Evolutionary conservation across 2,888 invertebrate species (phyloP).

Genomic region (Helleia helle): DNA sequence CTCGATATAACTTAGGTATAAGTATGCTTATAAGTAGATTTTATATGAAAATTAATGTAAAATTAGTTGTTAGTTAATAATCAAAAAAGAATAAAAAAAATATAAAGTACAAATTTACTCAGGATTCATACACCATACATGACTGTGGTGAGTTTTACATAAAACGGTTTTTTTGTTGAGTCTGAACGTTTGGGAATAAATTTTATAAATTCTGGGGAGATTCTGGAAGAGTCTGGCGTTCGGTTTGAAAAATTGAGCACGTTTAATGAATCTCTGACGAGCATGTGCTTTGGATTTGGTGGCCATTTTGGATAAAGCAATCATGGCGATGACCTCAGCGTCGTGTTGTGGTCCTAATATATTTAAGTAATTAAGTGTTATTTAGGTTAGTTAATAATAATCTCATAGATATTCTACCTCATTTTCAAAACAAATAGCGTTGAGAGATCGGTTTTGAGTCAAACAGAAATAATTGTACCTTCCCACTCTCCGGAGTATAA

Average conservation of each 20-base stretch:
- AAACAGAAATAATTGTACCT: slow-evolving; percentile 66
- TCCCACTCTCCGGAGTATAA: slow-evolving; percentile 71
- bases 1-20: slow-evolving; percentile 64
- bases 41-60: slow-evolving; percentile 65
- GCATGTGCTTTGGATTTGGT: slow-evolving; percentile 51
- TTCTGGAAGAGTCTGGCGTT: slow-evolving; percentile 25
- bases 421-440: slow-evolving; percentile 34
- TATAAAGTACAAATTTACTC: slow-evolving; percentile 70
- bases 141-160: slow-evolving; percentile 25
- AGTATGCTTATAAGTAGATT: slow-evolving; percentile 68
- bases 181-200: slow-evolving; percentile 27
- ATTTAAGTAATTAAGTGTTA: slow-evolving; percentile 55
- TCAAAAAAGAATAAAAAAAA: slow-evolving; percentile 48
- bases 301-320: slow-evolving; percentile 30
- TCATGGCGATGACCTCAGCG: slow-evolving; percentile 24
- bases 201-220: slow-evolving; percentile 23
- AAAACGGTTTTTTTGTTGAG: slow-evolving; percentile 15
- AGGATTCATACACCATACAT: slow-evolving; percentile 52
- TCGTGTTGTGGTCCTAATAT: slow-evolving; percentile 41
- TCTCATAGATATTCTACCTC: slow-evolving; percentile 68
- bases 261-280: slow-evolving; percentile 67
- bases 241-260: slow-evolving; percentile 22
- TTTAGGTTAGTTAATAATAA: slow-evolving; percentile 61
- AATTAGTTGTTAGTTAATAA: slow-evolving; percentile 50
- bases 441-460: slow-evolving; percentile 53